Conservation (phyloP, 2,888 invertebrate species). For the Phortica okadai region DNA sequence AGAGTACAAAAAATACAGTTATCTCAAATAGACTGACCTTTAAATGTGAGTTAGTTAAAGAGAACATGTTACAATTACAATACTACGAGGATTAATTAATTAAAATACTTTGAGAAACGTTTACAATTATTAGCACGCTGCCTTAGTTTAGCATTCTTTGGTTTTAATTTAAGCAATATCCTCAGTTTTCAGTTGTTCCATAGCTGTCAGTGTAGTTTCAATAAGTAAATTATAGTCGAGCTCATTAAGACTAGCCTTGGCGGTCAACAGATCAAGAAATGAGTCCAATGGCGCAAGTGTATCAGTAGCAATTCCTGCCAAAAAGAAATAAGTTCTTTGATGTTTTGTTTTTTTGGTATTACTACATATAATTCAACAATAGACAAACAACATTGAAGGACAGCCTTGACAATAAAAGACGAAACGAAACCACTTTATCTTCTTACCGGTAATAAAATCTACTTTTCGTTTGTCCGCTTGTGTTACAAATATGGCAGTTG, state of each 20-base stretch:
- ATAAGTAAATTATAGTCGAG: constrained; percentile 90
- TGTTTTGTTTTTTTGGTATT: no score
- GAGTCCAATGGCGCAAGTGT: constrained; percentile 88
- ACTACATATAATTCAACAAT: no score
- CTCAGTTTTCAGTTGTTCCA: constrained; percentile 66
- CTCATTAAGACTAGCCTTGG: constrained; percentile 90
- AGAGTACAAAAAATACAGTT: no score
- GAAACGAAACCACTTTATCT: background rate
- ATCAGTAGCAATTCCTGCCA: constrained; percentile 84
- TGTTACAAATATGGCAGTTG: background rate
- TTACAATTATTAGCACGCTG: background rate
- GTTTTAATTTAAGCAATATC: background rate
- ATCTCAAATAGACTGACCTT: background rate
- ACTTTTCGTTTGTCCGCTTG: background rate
- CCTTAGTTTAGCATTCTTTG: background rate
- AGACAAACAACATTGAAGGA: background rate
- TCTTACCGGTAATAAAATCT: background rate
- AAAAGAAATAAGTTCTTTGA: background rate
- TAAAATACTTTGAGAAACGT: background rate
- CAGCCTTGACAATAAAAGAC: background rate
- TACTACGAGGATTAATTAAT: background rate
- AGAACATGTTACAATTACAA: background rate
- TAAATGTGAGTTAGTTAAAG: background rate
- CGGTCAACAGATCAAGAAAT: constrained; percentile 89
- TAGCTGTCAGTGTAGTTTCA: constrained; percentile 82